Evolutionary conservation across 2,888 invertebrate genomes (phyloP).

Genomic region (Metopia argyrocephala): DNA sequence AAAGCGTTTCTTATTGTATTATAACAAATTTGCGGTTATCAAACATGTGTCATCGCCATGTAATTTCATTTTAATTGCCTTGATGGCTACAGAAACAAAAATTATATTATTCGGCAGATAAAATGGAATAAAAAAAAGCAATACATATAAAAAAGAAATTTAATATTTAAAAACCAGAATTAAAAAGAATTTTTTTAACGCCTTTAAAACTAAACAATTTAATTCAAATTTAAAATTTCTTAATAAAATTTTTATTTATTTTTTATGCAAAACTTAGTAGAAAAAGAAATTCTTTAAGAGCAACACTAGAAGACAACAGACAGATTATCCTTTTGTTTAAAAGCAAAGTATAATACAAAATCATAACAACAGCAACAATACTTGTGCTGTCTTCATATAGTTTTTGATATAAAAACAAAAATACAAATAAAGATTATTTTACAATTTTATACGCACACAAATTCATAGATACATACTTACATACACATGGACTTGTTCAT

Average conservation of each 20-base stretch:
- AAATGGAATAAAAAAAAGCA: slow-evolving; percentile 13
- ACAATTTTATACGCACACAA: background rate
- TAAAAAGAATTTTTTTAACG: too few species aligned
- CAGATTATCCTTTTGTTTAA: slow-evolving; percentile 33
- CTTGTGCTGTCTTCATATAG: too few species aligned
- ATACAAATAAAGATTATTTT: background rate
- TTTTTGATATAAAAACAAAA: background rate
- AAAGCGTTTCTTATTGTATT: slow-evolving; percentile 45
- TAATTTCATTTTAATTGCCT: slow-evolving; percentile 63
- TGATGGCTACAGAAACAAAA: slow-evolving; percentile 47
- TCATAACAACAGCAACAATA: background rate
- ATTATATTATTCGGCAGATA: slow-evolving; percentile 30
- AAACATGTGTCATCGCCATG: slow-evolving; percentile 63
- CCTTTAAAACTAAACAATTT: too few species aligned
- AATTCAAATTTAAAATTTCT: background rate
- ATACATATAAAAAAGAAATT: slow-evolving; percentile 5
- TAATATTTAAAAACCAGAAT: slow-evolving; percentile 27
- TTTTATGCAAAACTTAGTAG: background rate
- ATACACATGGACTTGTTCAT: background rate
- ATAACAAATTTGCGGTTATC: slow-evolving; percentile 65
- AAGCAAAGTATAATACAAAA: slow-evolving; percentile 29
- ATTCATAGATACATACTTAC: background rate
- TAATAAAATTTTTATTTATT: too few species aligned
- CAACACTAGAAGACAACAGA: background rate
- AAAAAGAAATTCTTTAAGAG: background rate